These are phyloP conservation scores for Lydus trimaculatus DNA, from an alignment of 2,888 invertebrate genomes.

Conservation along the genomic window DNA sequence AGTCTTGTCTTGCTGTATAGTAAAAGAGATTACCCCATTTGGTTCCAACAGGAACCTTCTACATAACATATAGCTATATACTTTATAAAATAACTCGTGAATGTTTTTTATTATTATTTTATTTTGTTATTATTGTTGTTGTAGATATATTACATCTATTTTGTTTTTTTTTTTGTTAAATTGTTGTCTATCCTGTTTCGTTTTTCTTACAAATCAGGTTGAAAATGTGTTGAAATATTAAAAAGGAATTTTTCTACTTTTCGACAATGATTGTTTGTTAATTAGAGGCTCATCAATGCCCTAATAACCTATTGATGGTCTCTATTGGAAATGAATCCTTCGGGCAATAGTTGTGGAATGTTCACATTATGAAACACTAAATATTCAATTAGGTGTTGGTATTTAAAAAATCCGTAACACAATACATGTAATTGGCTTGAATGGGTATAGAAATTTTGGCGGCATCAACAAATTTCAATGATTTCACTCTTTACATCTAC, in stretches of 20 bases:
- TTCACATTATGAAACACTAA: background rate
- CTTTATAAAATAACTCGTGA: background rate
- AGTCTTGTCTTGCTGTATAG: background rate
- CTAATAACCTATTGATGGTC: background rate
- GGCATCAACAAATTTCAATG: constrained; percentile 15
- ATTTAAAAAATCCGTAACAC: constrained; percentile 43
- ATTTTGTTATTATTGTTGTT: too few species aligned
- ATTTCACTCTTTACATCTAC: background rate
- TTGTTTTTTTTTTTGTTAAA: background rate
- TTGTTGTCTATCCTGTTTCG: background rate
- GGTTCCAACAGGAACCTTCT: constrained; percentile 1
- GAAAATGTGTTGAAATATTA: background rate
- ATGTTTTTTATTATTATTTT: too few species aligned
- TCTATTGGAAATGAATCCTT: background rate
- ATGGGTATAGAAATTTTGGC: constrained; percentile 44
- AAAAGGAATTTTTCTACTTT: background rate
- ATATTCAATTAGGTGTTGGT: constrained; percentile 23
- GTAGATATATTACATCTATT: too few species aligned
- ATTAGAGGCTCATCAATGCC: background rate
- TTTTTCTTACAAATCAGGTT: background rate
- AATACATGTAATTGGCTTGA: constrained; percentile 50
- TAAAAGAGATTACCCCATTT: background rate
- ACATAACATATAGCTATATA: background rate
- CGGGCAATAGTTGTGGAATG: background rate
- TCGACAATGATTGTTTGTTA: background rate